Percentiles rank a stretch among this genome's conserved stretches.
Evolutionary conservation across 2,888 invertebrate species (phyloP).

Genomic region (Luperina testacea): DNA sequence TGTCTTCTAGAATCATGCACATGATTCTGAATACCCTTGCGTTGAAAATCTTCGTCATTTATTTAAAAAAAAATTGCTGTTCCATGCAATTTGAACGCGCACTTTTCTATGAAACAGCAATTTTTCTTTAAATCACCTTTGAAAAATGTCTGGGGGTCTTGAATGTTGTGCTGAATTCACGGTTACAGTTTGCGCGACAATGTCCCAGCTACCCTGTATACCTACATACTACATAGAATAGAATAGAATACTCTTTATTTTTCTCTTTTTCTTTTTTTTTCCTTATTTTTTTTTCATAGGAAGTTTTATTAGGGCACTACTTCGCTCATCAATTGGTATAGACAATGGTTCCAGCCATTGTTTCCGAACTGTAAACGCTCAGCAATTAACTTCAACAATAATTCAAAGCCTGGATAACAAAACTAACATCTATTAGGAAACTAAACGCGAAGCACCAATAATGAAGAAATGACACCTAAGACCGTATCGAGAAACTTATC

Average conservation of each 20-base stretch:
- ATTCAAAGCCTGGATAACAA: constrained; percentile 26
- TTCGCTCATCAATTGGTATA: constrained; percentile 4
- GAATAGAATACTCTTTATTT: too few species aligned
- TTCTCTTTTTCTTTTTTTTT: too few species aligned
- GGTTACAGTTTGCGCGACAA: not conserved
- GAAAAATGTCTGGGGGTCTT: too few species aligned
- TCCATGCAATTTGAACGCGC: not conserved
- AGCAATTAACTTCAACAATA: constrained; percentile 25
- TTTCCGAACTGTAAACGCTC: constrained; percentile 3
- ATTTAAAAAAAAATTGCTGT: not conserved
- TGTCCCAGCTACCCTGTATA: not conserved
- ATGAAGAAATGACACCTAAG: constrained; percentile 49
- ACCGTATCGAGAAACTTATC: constrained; percentile 66
- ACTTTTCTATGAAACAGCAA: not conserved
- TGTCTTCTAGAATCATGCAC: too few species aligned
- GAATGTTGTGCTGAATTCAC: not conserved
- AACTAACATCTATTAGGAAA: constrained; percentile 50
- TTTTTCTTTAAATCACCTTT: too few species aligned
- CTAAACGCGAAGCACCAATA: constrained; percentile 45
- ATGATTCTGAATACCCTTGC: too few species aligned
- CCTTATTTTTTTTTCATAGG: too few species aligned
- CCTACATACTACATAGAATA: not conserved
- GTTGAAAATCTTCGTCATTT: not conserved
- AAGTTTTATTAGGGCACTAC: not conserved
- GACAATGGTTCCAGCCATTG: not conserved